Evolutionary conservation across 2,797 vertebrate species (phyloP).

Genomic region (Cephalopachus bancanus): DNA sequence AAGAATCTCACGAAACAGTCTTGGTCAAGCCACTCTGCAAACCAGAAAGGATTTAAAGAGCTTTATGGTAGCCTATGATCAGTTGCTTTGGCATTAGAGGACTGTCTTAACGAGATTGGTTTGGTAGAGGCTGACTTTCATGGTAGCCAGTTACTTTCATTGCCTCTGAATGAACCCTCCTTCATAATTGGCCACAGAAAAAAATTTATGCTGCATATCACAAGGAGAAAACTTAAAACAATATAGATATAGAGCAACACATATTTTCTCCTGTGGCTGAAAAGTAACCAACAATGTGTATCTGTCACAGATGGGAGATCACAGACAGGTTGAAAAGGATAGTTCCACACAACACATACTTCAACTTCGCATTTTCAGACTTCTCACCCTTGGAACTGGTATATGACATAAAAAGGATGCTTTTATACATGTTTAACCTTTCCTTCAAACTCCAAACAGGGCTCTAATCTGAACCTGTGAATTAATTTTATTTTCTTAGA

Average conservation of each 20-base stretch:
- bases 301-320: background rate
- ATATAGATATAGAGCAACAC: background rate
- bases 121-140: background rate
- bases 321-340: background rate
- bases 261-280: background rate
- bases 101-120: background rate
- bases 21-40: background rate
- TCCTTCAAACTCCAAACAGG: background rate
- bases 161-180: background rate
- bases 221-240: background rate
- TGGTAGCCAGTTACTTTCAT: background rate
- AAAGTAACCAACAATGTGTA: background rate
- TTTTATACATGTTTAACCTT: background rate
- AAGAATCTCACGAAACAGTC: background rate
- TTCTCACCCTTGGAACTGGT: background rate
- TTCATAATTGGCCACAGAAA: background rate
- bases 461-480: background rate
- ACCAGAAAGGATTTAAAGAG: too few species aligned
- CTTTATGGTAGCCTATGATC: rapidly evolving
- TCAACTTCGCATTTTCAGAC: background rate
- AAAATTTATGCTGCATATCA: background rate
- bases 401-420: background rate
- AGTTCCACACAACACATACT: background rate
- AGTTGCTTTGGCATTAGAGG: background rate
- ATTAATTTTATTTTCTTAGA: background rate